Evolutionary conservation across 2,888 invertebrate species (phyloP).

Genomic region (Antheraea assamensis): DNA sequence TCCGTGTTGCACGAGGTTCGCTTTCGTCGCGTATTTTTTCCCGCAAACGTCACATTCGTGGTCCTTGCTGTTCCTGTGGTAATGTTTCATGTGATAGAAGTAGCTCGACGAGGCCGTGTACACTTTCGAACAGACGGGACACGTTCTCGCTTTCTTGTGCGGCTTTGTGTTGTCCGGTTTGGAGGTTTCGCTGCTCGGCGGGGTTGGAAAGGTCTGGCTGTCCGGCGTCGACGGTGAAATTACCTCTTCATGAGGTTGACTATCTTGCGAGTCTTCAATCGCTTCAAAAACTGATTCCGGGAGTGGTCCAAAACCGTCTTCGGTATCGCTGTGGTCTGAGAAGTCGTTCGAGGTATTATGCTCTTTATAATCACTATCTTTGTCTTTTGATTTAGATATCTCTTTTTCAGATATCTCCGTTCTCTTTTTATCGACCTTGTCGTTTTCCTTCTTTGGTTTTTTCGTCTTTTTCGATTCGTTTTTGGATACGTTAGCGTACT

Average conservation of each 20-base stretch:
- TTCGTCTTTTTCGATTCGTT: background rate
- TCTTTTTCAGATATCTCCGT: conserved; percentile 11
- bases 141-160: conserved; percentile 57
- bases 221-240: conserved; percentile 1
- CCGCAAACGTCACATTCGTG: conserved; percentile 76
- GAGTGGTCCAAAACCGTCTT: conserved; percentile 49
- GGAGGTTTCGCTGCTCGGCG: conserved; percentile 8
- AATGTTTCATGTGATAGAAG: conserved; percentile 78
- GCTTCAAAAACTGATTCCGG: conserved; percentile 62
- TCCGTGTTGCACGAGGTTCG: conserved; percentile 69
- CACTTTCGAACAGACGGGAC: conserved; percentile 72
- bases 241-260: conserved; percentile 19
- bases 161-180: conserved; percentile 23
- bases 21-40: conserved; percentile 69
- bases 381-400: background rate
- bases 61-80: conserved; percentile 68
- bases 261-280: conserved; percentile 59
- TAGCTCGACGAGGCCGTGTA: conserved; percentile 75
- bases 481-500: conserved; percentile 29
- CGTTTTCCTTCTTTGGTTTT: conserved; percentile 16
- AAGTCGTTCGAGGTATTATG: conserved; percentile 40
- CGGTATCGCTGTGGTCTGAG: conserved; percentile 55
- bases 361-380: background rate
- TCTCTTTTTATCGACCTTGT: conserved; percentile 20
- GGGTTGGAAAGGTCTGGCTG: background rate